phyloP scores from a whole-genome alignment of 2,797 vertebrate genomes.

The Rhincodon typus region DNA sequence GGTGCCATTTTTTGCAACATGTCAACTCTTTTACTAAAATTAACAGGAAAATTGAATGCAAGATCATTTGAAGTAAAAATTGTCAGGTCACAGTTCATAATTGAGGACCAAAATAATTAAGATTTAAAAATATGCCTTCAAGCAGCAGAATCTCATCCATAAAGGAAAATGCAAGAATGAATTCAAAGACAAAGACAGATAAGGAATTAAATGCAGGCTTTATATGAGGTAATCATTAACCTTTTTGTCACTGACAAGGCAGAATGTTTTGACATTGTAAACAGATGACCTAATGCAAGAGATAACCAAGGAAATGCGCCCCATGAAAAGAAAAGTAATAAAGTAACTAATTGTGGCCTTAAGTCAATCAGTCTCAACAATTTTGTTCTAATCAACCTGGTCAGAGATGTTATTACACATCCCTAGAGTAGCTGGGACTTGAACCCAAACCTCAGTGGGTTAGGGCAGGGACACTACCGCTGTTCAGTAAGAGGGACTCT shows the following conservation, averaged over 20 bases:
- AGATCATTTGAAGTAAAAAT: not conserved
- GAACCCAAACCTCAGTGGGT: no score
- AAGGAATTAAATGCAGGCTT: slow-evolving; percentile 15
- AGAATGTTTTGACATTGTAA: slow-evolving; percentile 30
- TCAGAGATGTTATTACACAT: no score
- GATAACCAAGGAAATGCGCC: slow-evolving; percentile 36
- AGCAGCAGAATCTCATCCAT: not conserved
- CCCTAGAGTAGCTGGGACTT: no score
- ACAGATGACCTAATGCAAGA: slow-evolving; percentile 29
- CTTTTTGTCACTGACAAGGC: slow-evolving; percentile 11
- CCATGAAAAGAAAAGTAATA: slow-evolving; percentile 31
- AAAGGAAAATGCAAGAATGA: not conserved
- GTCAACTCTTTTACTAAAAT: not conserved
- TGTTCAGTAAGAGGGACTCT: no score
- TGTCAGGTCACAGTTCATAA: not conserved
- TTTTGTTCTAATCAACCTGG: no score
- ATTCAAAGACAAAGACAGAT: not conserved
- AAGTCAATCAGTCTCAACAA: slow-evolving; percentile 26
- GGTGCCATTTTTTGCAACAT: no score
- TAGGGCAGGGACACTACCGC: no score
- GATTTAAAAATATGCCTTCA: not conserved
- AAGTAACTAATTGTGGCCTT: slow-evolving; percentile 39
- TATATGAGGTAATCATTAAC: slow-evolving; percentile 35
- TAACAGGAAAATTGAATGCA: not conserved
- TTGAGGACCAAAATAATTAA: not conserved